Conservation (phyloP, 2,888 invertebrate genomes). For the Sphaeridia pumilis region DNA sequence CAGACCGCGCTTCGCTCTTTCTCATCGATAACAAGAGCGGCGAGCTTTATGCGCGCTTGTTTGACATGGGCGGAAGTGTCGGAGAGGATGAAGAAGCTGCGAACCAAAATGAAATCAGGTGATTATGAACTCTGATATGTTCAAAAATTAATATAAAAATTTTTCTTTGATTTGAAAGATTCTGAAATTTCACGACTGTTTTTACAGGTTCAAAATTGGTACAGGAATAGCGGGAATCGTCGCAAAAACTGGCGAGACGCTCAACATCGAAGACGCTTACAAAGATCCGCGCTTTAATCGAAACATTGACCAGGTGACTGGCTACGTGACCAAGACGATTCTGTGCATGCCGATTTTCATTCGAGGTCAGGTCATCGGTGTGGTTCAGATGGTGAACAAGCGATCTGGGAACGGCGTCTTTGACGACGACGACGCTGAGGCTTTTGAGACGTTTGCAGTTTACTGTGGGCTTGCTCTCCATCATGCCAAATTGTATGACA, state of each 20-base stretch:
- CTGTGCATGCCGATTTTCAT: constrained; percentile 81
- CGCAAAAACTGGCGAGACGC: constrained; percentile 61
- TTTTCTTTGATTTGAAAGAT: too few relatives aligned
- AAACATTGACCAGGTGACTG: constrained; percentile 53
- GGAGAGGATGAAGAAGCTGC: too few relatives aligned
- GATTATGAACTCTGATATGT: too few relatives aligned
- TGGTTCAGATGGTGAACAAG: constrained; percentile 76
- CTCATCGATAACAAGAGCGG: constrained; percentile 59
- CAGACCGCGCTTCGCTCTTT: constrained; percentile 72
- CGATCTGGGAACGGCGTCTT: constrained; percentile 37
- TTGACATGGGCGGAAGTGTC: constrained; percentile 51
- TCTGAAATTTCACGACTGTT: too few relatives aligned
- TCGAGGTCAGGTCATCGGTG: constrained; percentile 63
- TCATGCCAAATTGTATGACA: constrained; percentile 72
- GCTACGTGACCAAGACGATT: constrained; percentile 49
- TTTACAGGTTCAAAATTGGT: constrained; percentile 54
- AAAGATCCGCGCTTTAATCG: constrained; percentile 64
- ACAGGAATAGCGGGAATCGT: constrained; percentile 74
- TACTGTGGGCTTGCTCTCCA: constrained; percentile 72
- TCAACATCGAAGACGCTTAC: constrained; percentile 74
- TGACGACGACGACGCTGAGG: constrained; percentile 55
- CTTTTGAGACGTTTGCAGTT: constrained; percentile 70
- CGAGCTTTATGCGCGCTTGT: constrained; percentile 66
- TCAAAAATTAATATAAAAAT: too few relatives aligned
- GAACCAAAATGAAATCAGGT: too few relatives aligned